phyloP scores from a whole-genome alignment of 1,140 invertebrate species.

The Chymomyza costata region DNA sequence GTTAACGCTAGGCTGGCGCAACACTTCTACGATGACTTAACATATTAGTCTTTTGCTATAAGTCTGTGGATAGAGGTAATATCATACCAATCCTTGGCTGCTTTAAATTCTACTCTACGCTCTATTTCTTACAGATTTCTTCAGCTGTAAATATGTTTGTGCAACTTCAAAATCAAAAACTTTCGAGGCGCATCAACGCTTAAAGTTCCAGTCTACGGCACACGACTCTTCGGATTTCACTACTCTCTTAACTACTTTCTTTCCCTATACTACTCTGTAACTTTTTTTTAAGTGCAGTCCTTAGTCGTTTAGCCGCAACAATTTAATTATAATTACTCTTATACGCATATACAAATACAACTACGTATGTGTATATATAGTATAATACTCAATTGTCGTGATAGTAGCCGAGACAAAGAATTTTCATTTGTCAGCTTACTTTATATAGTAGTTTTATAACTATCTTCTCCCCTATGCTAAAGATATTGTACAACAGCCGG shows the following conservation, averaged over 20 bases:
- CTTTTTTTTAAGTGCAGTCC: too few relatives aligned
- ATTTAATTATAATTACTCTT: too few relatives aligned
- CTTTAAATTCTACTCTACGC: not conserved
- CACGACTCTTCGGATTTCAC: constrained; percentile 36
- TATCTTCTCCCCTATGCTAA: too few relatives aligned
- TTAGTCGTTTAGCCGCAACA: constrained; percentile 42
- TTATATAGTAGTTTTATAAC: constrained; percentile 22
- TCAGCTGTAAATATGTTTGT: constrained; percentile 57
- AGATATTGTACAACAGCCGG: too few relatives aligned
- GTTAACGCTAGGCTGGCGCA: constrained; percentile 44
- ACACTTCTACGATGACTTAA: constrained; percentile 68
- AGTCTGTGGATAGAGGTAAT: constrained; percentile 41
- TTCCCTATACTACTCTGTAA: too few relatives aligned
- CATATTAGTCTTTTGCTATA: constrained; percentile 52
- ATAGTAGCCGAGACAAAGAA: constrained; percentile 58
- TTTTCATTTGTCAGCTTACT: constrained; percentile 54
- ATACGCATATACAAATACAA: constrained; percentile 16
- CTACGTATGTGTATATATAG: constrained; percentile 38
- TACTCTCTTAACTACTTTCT: not conserved
- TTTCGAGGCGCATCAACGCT: too few relatives aligned
- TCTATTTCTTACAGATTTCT: constrained; percentile 32
- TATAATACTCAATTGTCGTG: constrained; percentile 72
- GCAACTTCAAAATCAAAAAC: constrained; percentile 23
- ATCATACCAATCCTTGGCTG: not conserved
- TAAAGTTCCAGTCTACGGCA: constrained; percentile 39